Evolutionary conservation across 2,888 invertebrate species (phyloP).

Genomic region (Linyphia triangularis): DNA sequence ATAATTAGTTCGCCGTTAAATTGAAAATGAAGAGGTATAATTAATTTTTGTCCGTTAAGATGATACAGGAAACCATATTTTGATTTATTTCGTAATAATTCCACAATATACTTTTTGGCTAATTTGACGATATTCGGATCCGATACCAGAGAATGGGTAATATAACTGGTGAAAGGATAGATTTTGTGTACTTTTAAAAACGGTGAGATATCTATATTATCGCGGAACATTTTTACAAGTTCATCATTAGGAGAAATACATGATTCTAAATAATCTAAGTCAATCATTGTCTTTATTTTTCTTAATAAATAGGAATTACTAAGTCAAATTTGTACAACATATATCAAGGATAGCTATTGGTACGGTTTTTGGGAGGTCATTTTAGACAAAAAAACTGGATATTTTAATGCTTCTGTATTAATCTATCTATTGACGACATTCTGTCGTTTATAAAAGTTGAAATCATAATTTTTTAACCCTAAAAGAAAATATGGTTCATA

Average conservation of each 20-base stretch:
- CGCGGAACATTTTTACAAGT: neutral
- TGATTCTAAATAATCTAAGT: no score
- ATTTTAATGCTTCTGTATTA: no score
- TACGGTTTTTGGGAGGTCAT: no score
- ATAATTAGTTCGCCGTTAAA: constrained; percentile 19
- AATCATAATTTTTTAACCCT: no score
- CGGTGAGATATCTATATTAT: neutral
- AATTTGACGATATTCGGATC: neutral
- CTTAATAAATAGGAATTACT: no score
- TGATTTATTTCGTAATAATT: neutral
- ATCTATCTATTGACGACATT: no score
- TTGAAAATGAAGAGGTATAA: neutral
- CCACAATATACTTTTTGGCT: neutral
- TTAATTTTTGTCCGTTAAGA: neutral
- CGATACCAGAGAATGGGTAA: neutral
- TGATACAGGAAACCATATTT: neutral
- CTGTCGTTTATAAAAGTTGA: no score
- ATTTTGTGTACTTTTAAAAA: neutral
- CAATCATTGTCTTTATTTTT: no score
- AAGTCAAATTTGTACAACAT: no score
- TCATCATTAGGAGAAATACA: constrained; percentile 8
- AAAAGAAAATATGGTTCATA: no score
- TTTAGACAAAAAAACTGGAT: no score
- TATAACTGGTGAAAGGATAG: constrained; percentile 4
- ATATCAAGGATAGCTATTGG: no score